Conservation (phyloP, 2,113 vertebrate genomes). For the Leptosomus discolor region DNA sequence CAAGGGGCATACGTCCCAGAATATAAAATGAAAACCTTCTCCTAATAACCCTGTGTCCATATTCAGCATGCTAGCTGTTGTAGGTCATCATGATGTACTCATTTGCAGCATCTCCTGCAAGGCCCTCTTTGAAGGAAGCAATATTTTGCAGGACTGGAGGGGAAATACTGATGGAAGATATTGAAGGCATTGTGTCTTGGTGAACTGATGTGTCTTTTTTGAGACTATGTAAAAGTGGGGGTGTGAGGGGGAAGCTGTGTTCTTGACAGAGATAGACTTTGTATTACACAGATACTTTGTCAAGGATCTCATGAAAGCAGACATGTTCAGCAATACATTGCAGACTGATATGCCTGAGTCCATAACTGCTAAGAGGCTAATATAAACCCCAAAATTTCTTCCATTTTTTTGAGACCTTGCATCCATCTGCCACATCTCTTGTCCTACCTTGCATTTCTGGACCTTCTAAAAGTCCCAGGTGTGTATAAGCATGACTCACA, state of each 20-base stretch:
- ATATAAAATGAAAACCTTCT: not conserved
- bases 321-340: not conserved
- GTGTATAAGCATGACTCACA: conserved; percentile 11
- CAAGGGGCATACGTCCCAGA: not conserved
- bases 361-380: not conserved
- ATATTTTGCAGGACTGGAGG: not conserved
- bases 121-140: not conserved
- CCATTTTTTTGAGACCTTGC: not conserved
- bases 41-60: not conserved
- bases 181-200: not conserved
- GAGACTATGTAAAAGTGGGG: not conserved
- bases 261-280: not conserved
- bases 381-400: not conserved
- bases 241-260: not conserved
- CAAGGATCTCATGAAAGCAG: not conserved
- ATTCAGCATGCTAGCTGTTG: not conserved
- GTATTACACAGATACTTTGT: not conserved
- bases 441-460: conserved; percentile 7
- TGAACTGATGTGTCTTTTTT: not conserved
- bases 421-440: not conserved
- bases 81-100: not conserved
- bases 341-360: not conserved
- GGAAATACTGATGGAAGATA: not conserved
- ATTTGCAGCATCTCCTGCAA: not conserved
- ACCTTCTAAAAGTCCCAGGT: conserved; percentile 23